Conservation (phyloP, 1,140 invertebrate genomes). For the Drosophila azteca region DNA sequence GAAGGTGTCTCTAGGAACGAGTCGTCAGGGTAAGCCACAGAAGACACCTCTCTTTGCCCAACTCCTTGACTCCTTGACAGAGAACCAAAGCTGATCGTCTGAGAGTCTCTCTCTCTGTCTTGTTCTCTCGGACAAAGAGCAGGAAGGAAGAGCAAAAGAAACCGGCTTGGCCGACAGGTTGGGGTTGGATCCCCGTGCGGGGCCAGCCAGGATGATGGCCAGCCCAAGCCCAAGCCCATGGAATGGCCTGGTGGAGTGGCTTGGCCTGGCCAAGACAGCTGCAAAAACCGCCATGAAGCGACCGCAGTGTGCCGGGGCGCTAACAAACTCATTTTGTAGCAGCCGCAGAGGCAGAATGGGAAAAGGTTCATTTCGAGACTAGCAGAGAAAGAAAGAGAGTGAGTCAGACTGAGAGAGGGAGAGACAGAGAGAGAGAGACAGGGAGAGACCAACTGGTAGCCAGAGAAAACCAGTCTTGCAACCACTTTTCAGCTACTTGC, state of each 20-base stretch:
- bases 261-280: slow-evolving; percentile 43
- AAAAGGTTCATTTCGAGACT: slow-evolving; percentile 49
- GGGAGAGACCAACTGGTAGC: slow-evolving; percentile 25
- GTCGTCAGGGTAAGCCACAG: slow-evolving; percentile 27
- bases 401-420: slow-evolving; percentile 27
- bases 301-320: slow-evolving; percentile 26
- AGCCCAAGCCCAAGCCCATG: background rate
- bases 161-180: slow-evolving; percentile 34
- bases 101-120: background rate
- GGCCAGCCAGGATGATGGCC: slow-evolving; percentile 35
- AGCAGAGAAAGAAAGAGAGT: slow-evolving; percentile 13
- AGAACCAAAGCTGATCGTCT: slow-evolving; percentile 16
- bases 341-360: slow-evolving; percentile 26
- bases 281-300: slow-evolving; percentile 40
- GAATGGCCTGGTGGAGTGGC: slow-evolving; percentile 28
- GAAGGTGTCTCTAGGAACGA: slow-evolving; percentile 42
- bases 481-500: slow-evolving; percentile 70
- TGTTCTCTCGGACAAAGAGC: background rate
- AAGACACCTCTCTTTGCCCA: background rate
- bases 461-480: slow-evolving; percentile 68
- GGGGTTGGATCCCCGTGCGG: background rate
- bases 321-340: slow-evolving; percentile 48
- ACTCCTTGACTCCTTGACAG: slow-evolving; percentile 27
- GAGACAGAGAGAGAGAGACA: slow-evolving; percentile 9
- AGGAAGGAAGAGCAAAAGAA: slow-evolving; percentile 5